A percentile compares a stretch with the other conserved stretches of the same genome.
phyloP scores from a whole-genome alignment of 2,888 invertebrate species.

The Lasioglossum oenotherae region DNA sequence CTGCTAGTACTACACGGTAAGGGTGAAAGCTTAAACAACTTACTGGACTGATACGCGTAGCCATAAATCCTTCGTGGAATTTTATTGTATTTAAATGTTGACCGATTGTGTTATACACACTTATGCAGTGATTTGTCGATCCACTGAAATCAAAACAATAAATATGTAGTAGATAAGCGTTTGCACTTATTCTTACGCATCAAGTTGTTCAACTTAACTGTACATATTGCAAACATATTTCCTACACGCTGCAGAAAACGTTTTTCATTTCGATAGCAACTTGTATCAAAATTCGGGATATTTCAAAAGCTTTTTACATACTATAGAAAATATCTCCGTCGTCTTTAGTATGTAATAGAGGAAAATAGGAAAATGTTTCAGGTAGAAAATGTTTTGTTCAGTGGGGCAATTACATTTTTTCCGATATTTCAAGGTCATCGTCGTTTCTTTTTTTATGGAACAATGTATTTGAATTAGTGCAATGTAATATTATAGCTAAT shows the following conservation, averaged over 20 bases:
- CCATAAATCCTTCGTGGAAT: constrained; percentile 96
- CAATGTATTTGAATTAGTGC: too few relatives aligned
- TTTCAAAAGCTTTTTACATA: too few relatives aligned
- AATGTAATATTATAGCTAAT: too few relatives aligned
- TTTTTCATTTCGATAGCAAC: too few relatives aligned
- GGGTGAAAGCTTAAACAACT: constrained; percentile 96
- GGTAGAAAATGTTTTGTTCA: too few relatives aligned
- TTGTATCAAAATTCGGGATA: too few relatives aligned
- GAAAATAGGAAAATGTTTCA: too few relatives aligned
- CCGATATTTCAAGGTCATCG: too few relatives aligned
- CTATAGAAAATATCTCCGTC: too few relatives aligned
- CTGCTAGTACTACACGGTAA: constrained; percentile 92
- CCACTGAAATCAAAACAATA: constrained; percentile 85
- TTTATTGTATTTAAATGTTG: constrained; percentile 91
- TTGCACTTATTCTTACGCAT: background rate
- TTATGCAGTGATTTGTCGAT: constrained; percentile 91
- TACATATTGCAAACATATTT: background rate
- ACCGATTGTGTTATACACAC: constrained; percentile 91
- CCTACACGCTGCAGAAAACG: background rate
- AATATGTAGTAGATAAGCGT: constrained; percentile 5
- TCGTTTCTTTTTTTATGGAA: too few relatives aligned
- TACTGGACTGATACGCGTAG: constrained; percentile 91
- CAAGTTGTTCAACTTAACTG: background rate
- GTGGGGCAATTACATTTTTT: too few relatives aligned
- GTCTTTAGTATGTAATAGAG: too few relatives aligned